Evolutionary conservation across 2,888 invertebrate genomes (phyloP), one percentile per base, ranked within the genome.

Genomic region (Hedya salicella): DNA sequence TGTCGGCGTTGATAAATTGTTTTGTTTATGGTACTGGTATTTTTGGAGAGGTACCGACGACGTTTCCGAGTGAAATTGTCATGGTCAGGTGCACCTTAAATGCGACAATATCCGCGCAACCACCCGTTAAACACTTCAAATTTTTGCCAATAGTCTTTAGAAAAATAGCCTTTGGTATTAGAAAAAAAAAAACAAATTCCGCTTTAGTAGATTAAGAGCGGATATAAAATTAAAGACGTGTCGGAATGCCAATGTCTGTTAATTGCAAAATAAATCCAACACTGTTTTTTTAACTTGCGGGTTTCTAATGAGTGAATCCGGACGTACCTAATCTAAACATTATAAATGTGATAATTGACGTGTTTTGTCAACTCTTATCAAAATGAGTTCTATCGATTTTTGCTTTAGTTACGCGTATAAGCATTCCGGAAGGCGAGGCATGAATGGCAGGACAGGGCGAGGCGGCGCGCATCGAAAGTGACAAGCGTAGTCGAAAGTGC

Each of bases 401-500:
- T 32, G 46, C 57, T 8, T 11, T 11, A 59, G 19, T 19, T 14
- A 21, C 11, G 11, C 32, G 13, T 57, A 17, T 32, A 32, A 44
- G 30, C 19, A 46, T 57, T 52, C 59, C 67, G 68, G 65, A 68
- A 68, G 61, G 68, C 61, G 42, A 25, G n/a, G 30, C 36, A 49
- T 42, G 50, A 48, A 56, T 70, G 71, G 67, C 78, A 78, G 79
- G 78, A 79, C 78, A 72, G 77, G 77, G 77, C 76, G 76, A 73
- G 74, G 78, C 78, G 65, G 69, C 67, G 71, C 69, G 79, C 81
- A 86, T 88, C 83, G 90, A 91, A 91, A 90, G 89, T 87, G 87
- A 89, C 88, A 87, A 83, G 78, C 78, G 77, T 78, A 77, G 81
- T 87, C 83, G 89, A 90, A 89, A 90, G 89, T 88, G 81, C 82